Evolutionary conservation across 2,888 invertebrate genomes (phyloP).

Genomic region (Cistogaster globosa): DNA sequence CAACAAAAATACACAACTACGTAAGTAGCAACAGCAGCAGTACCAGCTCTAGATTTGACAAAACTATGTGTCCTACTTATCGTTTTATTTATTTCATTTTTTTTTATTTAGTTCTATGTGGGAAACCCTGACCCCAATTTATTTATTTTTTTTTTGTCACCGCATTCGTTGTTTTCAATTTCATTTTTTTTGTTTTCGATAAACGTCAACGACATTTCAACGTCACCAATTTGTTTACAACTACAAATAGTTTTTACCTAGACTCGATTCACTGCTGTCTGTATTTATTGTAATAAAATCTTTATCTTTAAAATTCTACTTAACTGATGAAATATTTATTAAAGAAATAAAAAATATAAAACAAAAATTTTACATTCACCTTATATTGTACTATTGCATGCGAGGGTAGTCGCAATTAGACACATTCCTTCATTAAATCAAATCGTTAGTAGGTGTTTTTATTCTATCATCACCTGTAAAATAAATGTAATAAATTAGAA

Average conservation of each 20-base stretch:
- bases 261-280: neutral
- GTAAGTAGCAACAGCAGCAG: constrained; percentile 23
- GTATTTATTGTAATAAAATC: neutral
- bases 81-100: neutral
- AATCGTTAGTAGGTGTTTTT: too few species aligned
- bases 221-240: constrained; percentile 62
- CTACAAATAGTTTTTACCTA: constrained; percentile 49
- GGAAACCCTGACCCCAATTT: constrained; percentile 69
- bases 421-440: too few species aligned
- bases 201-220: constrained; percentile 70
- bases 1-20: constrained; percentile 11
- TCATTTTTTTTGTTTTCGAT: constrained; percentile 70
- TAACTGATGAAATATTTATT: constrained; percentile 3
- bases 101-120: constrained; percentile 47
- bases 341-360: constrained; percentile 6
- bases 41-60: constrained; percentile 15
- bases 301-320: constrained; percentile 23
- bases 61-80: constrained; percentile 52
- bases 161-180: constrained; percentile 62
- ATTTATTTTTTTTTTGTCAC: constrained; percentile 28
- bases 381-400: constrained; percentile 9
- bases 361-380: constrained; percentile 3
- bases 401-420: neutral
- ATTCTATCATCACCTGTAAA: too few species aligned
- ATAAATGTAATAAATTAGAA: neutral